phyloP scores from a whole-genome alignment of 2,113 vertebrate species.

The Rhodinocichla rosea region DNA sequence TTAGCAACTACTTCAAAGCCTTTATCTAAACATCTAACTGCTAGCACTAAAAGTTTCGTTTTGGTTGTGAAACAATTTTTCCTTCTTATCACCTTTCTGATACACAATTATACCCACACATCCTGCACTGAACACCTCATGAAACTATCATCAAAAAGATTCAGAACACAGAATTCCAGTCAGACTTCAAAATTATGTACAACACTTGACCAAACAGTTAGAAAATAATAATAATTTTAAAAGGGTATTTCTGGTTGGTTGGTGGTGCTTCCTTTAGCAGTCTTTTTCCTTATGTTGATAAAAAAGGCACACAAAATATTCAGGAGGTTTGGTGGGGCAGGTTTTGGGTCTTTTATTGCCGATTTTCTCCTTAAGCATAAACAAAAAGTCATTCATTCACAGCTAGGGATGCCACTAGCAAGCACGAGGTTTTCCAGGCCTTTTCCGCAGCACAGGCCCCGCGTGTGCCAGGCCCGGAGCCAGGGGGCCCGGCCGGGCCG shows the following conservation, averaged over 20 bases:
- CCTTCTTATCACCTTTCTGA: background rate
- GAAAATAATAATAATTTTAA: background rate
- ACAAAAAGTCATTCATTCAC: background rate
- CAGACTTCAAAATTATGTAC: accelerated
- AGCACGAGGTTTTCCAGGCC: no score
- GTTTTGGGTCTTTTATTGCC: background rate
- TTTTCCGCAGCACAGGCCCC: no score
- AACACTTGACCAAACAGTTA: background rate
- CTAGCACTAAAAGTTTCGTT: background rate
- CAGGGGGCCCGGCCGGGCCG: background rate
- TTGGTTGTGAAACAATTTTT: background rate
- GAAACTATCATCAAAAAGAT: background rate
- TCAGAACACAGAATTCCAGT: background rate
- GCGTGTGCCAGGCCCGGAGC: background rate
- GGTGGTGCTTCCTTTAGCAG: background rate
- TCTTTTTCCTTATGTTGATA: background rate
- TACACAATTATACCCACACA: accelerated
- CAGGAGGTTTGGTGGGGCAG: accelerated
- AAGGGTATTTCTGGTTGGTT: background rate
- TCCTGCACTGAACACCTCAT: background rate
- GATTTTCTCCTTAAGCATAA: background rate
- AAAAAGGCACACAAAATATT: background rate
- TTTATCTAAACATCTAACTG: background rate
- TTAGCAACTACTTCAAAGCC: background rate
- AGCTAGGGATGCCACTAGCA: background rate